phyloP scores from a whole-genome alignment of 2,113 vertebrate genomes.

The Colistium nudipinnis region DNA sequence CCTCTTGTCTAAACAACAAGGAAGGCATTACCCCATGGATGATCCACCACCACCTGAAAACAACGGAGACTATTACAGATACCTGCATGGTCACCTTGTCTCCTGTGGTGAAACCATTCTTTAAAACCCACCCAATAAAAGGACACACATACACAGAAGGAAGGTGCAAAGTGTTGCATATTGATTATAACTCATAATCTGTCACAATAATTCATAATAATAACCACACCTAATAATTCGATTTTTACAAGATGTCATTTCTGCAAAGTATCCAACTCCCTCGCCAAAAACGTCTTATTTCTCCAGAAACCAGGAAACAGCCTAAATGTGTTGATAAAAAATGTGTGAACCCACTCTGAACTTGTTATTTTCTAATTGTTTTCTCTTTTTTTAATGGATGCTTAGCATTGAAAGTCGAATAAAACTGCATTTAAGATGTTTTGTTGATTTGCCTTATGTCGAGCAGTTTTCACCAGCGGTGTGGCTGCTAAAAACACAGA shows the following conservation, averaged over 20 bases:
- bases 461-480: too few relatives aligned
- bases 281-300: not conserved
- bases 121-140: conserved; percentile 52
- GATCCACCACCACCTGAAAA: not conserved
- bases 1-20: conserved; percentile 44
- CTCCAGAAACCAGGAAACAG: conserved; percentile 29
- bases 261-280: not conserved
- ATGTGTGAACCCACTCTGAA: not conserved
- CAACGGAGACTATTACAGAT: conserved; percentile 6
- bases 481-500: too few relatives aligned
- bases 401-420: conserved; percentile 30
- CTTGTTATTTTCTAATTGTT: not conserved
- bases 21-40: not conserved
- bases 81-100: conserved; percentile 38
- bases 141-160: not conserved
- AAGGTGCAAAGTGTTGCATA: not conserved
- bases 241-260: not conserved
- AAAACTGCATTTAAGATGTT: conserved; percentile 16
- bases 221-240: not conserved
- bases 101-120: conserved; percentile 85
- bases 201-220: not conserved
- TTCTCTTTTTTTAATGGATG: conserved; percentile 2
- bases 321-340: conserved; percentile 10
- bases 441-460: not conserved
- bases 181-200: conserved; percentile 4